phyloP scores from a whole-genome alignment of 2,113 vertebrate species.

The Dascyllus trimaculatus region DNA sequence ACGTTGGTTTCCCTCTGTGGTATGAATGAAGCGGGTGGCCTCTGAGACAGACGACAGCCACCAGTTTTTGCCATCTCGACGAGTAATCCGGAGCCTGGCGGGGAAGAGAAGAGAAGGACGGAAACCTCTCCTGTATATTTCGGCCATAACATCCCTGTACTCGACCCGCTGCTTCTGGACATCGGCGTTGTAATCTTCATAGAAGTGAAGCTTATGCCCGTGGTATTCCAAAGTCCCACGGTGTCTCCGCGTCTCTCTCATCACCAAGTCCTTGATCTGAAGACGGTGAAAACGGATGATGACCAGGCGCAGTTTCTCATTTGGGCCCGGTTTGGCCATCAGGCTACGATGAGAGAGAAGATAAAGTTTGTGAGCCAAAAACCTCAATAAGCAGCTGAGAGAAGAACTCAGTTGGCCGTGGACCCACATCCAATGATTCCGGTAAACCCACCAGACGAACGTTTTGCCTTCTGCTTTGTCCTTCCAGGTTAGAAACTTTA shows the following conservation, averaged over 20 bases:
- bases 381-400: neutral
- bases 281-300: neutral
- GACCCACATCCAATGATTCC: neutral
- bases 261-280: neutral
- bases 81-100: too few relatives aligned
- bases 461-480: neutral
- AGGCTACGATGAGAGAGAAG: neutral
- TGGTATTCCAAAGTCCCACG: neutral
- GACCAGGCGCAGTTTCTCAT: fast-evolving
- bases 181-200: neutral
- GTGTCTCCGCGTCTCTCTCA: neutral
- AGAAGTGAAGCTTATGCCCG: neutral
- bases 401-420: neutral
- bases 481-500: neutral
- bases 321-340: neutral
- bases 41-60: neutral
- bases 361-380: neutral
- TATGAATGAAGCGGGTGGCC: neutral
- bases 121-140: neutral
- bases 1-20: too few relatives aligned
- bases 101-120: neutral
- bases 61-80: neutral
- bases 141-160: neutral
- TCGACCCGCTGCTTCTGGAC: neutral
- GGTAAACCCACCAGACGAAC: neutral